Base-by-base conservation (phyloP, 2,113 vertebrate species). In the Paratilapia polleni region DNA sequence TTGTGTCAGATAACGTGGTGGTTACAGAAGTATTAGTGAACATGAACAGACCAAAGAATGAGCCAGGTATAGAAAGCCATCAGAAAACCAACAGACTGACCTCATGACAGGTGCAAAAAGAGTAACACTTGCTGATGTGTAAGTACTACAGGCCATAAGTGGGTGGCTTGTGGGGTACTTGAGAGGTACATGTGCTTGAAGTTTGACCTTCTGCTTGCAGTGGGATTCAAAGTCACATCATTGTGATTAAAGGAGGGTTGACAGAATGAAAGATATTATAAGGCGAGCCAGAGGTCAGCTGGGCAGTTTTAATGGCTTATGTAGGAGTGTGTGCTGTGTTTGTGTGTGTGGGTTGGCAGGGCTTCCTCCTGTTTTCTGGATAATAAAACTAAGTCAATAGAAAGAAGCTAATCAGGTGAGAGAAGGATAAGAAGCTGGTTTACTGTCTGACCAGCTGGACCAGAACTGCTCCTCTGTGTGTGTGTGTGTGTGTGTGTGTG, bases 351-450 rank as follows among this genome's bases (percentile, higher is more conserved):
- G 36, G 43, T 73, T 86, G 83, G 88, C 80, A 20, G 64, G 20
- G 1, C 54, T 31, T 20, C 43, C 47, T 80, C 74, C 68, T 85
- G 88, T 93, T 90, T 92, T 92, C 90, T 93, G 58, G 73, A 22
- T 82, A 80, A 91, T 92, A 84, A 93, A 94, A 82, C 90, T 74
- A 79, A 87, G 74, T 87, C 86, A 91, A 91, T 88, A 92, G 87
- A 83, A 88, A 83, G 84, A 91, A 88, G 77, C 63, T 15, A 88
- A 89, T 80, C 82, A 61, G 74, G 76, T 54, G 64, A 88, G 82
- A 82, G 62, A 85, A 84, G 82, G 88, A 78, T 41, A 77, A 89
- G 57, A 62, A 58, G 88, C 78, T 64, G 54, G 83, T 84, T 91
- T n/a, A 17, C 73, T 47, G 83, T 88, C 75, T 88, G 90, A 88